These are phyloP conservation scores for Physella acuta DNA, from an alignment of 1,140 invertebrate genomes.

Conservation along the genomic window DNA sequence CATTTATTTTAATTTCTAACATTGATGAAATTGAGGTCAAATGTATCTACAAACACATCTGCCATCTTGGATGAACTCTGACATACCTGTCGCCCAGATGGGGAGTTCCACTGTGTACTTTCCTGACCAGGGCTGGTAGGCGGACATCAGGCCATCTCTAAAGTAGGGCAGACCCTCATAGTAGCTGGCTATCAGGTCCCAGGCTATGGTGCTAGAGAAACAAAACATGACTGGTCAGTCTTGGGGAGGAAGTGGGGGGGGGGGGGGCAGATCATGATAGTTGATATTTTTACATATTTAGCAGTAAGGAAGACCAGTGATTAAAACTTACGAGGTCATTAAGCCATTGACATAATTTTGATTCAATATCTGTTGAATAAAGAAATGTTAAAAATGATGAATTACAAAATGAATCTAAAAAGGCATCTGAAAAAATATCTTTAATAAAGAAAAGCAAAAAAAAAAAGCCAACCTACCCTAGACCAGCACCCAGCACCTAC, in stretches of 20 bases:
- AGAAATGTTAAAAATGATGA: not conserved
- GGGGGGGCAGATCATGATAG: not conserved
- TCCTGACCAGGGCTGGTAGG: constrained; percentile 53
- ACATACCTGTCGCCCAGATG: constrained; percentile 50
- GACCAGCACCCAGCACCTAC: constrained; percentile 57
- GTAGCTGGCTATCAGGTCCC: constrained; percentile 56
- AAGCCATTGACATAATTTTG: constrained; percentile 59
- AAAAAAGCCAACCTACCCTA: constrained; percentile 42
- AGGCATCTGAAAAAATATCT: not conserved
- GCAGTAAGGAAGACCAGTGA: not conserved
- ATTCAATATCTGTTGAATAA: constrained; percentile 51
- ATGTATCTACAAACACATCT: not conserved
- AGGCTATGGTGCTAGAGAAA: constrained; percentile 48
- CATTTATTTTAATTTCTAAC: not conserved
- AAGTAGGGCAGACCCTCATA: constrained; percentile 48
- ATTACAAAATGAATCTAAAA: not conserved
- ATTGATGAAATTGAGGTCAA: not conserved
- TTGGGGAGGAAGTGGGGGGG: no score
- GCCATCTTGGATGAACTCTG: not conserved
- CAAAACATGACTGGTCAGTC: not conserved
- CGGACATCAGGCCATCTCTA: constrained; percentile 56
- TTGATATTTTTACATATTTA: not conserved
- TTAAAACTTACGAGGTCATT: constrained; percentile 51
- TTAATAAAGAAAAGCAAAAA: not conserved
- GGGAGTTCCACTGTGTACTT: constrained; percentile 50